Conservation (phyloP, 2,888 invertebrate species). For the Monopis laevigella region DNA sequence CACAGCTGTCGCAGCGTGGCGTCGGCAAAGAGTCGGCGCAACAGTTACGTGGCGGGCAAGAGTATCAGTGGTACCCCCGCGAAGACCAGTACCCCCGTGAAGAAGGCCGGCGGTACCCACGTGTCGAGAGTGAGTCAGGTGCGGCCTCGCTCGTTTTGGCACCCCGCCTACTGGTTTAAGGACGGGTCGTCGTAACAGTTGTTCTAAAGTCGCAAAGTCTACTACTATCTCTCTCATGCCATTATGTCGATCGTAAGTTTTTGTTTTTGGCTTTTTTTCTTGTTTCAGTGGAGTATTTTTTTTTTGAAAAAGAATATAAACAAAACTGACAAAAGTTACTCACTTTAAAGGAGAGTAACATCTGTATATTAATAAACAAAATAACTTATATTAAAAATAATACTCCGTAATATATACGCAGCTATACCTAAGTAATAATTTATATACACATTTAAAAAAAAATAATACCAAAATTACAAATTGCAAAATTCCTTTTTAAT, state of each 20-base stretch:
- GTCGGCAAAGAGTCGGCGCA: constrained; percentile 24
- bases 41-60: constrained; percentile 38
- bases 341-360: too few species aligned
- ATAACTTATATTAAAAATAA: too few species aligned
- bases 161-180: constrained; percentile 70
- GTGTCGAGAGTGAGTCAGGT: constrained; percentile 70
- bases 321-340: too few species aligned
- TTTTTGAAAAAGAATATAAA: too few species aligned
- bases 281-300: too few species aligned
- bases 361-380: too few species aligned
- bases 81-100: constrained; percentile 44
- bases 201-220: neutral
- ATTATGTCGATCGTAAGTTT: constrained; percentile 65
- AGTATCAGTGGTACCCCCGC: constrained; percentile 41
- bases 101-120: constrained; percentile 40
- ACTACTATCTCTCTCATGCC: constrained; percentile 38
- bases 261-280: constrained; percentile 28
- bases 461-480: too few species aligned
- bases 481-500: too few species aligned
- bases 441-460: too few species aligned
- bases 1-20: constrained; percentile 14
- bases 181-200: constrained; percentile 26
- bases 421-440: too few species aligned
- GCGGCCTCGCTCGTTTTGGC: constrained; percentile 77
- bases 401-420: too few species aligned